These are phyloP conservation scores for Drosophila triauraria DNA, from an alignment of 1,140 invertebrate genomes.

Conservation along the genomic window DNA sequence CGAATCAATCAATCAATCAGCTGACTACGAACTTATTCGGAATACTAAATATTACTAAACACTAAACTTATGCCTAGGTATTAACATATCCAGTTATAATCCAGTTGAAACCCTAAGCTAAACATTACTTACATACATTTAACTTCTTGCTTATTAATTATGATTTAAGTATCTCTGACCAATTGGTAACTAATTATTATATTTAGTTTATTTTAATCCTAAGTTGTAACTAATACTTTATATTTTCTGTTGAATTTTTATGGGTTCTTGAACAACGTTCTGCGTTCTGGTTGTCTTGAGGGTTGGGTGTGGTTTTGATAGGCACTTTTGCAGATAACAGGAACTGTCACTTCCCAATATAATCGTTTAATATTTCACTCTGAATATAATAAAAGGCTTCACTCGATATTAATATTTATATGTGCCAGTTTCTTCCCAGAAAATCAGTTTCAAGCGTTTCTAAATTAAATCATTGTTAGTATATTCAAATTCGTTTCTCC, in stretches of 20 bases:
- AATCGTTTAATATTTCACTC: background rate
- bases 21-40: constrained; percentile 13
- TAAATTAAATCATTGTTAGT: background rate
- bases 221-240: constrained; percentile 69
- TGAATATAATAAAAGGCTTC: background rate
- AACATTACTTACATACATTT: constrained; percentile 50
- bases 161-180: constrained; percentile 59
- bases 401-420: background rate
- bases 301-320: constrained; percentile 25
- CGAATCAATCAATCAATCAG: constrained; percentile 7
- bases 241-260: constrained; percentile 24
- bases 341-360: no score
- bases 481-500: no score
- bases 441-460: background rate
- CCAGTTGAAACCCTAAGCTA: constrained; percentile 55
- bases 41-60: constrained; percentile 6
- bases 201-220: constrained; percentile 34
- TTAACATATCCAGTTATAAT: constrained; percentile 23
- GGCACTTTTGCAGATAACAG: constrained; percentile 12
- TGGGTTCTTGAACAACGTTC: constrained; percentile 5
- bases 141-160: constrained; percentile 69
- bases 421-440: background rate
- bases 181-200: constrained; percentile 70
- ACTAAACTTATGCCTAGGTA: constrained; percentile 26
- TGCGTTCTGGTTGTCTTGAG: constrained; percentile 25